phyloP scores from a whole-genome alignment of 1,140 invertebrate genomes.

The Aricia agestis region DNA sequence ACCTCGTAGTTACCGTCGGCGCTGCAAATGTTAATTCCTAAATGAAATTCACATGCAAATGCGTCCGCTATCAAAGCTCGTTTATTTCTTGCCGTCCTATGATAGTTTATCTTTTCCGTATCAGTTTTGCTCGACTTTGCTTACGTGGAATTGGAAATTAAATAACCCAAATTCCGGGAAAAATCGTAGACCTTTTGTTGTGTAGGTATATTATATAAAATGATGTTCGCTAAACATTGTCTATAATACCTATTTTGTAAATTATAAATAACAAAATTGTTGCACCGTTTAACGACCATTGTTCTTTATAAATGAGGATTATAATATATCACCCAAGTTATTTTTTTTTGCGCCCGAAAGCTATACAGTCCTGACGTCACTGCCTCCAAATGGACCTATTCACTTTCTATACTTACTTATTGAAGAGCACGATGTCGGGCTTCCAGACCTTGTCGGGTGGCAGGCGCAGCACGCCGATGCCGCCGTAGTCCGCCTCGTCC shows the following conservation, averaged over 20 bases:
- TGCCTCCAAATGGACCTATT: too few relatives aligned
- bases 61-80: neutral
- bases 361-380: too few relatives aligned
- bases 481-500: slow-evolving; percentile 98
- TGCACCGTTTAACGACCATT: too few relatives aligned
- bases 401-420: slow-evolving; percentile 85
- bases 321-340: too few relatives aligned
- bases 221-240: too few relatives aligned
- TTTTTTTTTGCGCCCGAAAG: too few relatives aligned
- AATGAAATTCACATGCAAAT: slow-evolving; percentile 3
- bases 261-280: too few relatives aligned
- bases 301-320: too few relatives aligned
- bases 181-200: too few relatives aligned
- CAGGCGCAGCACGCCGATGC: slow-evolving; percentile 95
- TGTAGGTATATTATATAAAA: too few relatives aligned
- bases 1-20: slow-evolving; percentile 98
- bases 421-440: slow-evolving; percentile 99
- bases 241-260: too few relatives aligned
- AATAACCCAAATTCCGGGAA: neutral
- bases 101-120: slow-evolving; percentile 1
- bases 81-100: slow-evolving; percentile 3
- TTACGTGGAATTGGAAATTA: neutral
- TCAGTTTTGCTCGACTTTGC: neutral
- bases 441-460: slow-evolving; percentile 99
- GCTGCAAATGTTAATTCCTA: slow-evolving; percentile 77